Evolutionary conservation across 2,113 vertebrate species (phyloP), one percentile per base, ranked within the genome.

Genomic region (Tachuris rubrigastra): DNA sequence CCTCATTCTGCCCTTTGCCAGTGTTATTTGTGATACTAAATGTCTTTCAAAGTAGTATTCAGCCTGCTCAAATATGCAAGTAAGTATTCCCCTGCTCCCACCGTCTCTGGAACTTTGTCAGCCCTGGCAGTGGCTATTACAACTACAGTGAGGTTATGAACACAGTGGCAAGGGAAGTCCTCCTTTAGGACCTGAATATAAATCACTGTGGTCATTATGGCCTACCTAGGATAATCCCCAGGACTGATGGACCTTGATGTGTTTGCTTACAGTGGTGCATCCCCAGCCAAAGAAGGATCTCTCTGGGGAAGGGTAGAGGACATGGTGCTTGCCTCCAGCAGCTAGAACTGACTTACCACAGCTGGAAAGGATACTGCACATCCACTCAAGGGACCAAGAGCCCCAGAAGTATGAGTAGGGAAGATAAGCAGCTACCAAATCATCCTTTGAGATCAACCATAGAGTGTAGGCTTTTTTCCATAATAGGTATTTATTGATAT

Each of bases 261-360:
- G 15, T 10, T 67, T 0, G 2, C 10, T 35, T 42, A 37, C 49
- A 44, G 25, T 1, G 2, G 6, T 3, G 1, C 4, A 2, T 58
- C 50, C 66, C 25, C 9, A 2, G 46, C 46, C 50, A 28, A 62
- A 1, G 39, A 31, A 66, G 49, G 24, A 24, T 4, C 5, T 37
- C 21, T 2, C 19, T 24, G 23, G 7, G 33, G 59, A 74, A 44
- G 31, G 6, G 41, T 5, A 41, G 41, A 8, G 23, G 33, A n/a
- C 16, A 3, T 0, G 3, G 25, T 5, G 6, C 37, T 14, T 0
- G 0, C 28, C 19, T 52, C 58, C 72, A 73, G 41, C 7, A 10
- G 22, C 55, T 65, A 22, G 6, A 14, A 10, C 14, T 44, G 16
- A 21, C 14, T 46, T 71, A 33, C 23, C 39, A 35, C 17, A 44